Evolutionary conservation across 2,113 vertebrate species (phyloP).

Genomic region (Peromyscus leucopus): DNA sequence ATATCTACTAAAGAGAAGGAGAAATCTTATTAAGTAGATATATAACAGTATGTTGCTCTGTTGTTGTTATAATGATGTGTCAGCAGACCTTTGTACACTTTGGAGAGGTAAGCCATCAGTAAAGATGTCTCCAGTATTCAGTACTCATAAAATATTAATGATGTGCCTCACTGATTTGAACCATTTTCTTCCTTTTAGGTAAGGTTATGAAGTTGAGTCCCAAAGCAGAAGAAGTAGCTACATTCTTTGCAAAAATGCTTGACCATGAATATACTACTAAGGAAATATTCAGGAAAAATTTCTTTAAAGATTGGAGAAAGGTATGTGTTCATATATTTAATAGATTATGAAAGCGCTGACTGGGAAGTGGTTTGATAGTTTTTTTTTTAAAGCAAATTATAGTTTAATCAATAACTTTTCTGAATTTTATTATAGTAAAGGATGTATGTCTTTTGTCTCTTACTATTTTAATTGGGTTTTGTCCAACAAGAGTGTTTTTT

Average conservation of each 20-base stretch:
- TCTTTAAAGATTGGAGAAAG: slow-evolving; percentile 98
- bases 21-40: slow-evolving; percentile 63
- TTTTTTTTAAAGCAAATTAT: background rate
- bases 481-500: slow-evolving; percentile 10
- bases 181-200: slow-evolving; percentile 86
- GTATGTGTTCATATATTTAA: slow-evolving; percentile 84
- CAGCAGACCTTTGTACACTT: slow-evolving; percentile 51
- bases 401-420: slow-evolving; percentile 27
- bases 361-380: background rate
- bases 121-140: slow-evolving; percentile 57
- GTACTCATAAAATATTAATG: slow-evolving; percentile 22
- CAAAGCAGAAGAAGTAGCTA: slow-evolving; percentile 97
- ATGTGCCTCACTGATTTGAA: slow-evolving; percentile 71
- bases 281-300: slow-evolving; percentile 98
- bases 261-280: slow-evolving; percentile 99
- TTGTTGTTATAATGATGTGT: slow-evolving; percentile 52
- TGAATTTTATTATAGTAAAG: slow-evolving; percentile 26
- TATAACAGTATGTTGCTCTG: slow-evolving; percentile 63
- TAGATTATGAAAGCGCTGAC: slow-evolving; percentile 42
- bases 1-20: slow-evolving; percentile 74
- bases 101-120: slow-evolving; percentile 51
- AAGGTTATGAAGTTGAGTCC: slow-evolving; percentile 95
- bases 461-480: slow-evolving; percentile 27
- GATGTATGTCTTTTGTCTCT: background rate
- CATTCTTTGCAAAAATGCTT: slow-evolving; percentile 99